Percentiles rank a stretch among this genome's conserved stretches.
phyloP scores from a whole-genome alignment of 2,797 vertebrate genomes.

The Esox lucius region DNA sequence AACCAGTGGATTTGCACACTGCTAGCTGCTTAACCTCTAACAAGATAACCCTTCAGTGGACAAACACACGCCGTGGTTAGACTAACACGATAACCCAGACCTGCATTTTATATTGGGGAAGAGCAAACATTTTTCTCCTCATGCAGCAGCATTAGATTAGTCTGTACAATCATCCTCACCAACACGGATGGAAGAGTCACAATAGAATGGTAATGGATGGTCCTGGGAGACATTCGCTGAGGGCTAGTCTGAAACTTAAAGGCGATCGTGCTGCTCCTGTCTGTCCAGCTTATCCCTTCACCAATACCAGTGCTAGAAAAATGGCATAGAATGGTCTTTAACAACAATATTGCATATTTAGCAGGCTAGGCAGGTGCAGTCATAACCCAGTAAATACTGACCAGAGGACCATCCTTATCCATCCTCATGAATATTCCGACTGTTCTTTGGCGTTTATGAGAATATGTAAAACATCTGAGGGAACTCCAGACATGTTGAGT shows the following conservation, averaged over 20 bases:
- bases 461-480: too few relatives aligned
- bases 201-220: slow-evolving; percentile 57
- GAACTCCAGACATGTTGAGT: not conserved
- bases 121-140: slow-evolving; percentile 69
- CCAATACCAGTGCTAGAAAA: not conserved
- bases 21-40: slow-evolving; percentile 26
- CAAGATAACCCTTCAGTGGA: slow-evolving; percentile 43
- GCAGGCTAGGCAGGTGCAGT: slow-evolving; percentile 27
- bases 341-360: slow-evolving; percentile 31
- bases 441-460: not conserved
- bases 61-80: slow-evolving; percentile 13
- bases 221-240: not conserved
- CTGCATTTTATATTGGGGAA: slow-evolving; percentile 54
- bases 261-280: not conserved
- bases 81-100: slow-evolving; percentile 23
- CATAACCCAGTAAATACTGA: slow-evolving; percentile 14
- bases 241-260: not conserved
- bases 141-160: slow-evolving; percentile 47
- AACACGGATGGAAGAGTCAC: slow-evolving; percentile 39
- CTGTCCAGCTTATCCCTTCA: slow-evolving; percentile 6
- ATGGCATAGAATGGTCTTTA: not conserved
- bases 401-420: slow-evolving; percentile 31
- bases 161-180: slow-evolving; percentile 50
- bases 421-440: slow-evolving; percentile 42
- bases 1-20: slow-evolving; percentile 41